Evolutionary conservation across 2,113 vertebrate genomes (phyloP), one percentile per base, ranked within the genome.

Genomic region (Orthonyx spaldingii): DNA sequence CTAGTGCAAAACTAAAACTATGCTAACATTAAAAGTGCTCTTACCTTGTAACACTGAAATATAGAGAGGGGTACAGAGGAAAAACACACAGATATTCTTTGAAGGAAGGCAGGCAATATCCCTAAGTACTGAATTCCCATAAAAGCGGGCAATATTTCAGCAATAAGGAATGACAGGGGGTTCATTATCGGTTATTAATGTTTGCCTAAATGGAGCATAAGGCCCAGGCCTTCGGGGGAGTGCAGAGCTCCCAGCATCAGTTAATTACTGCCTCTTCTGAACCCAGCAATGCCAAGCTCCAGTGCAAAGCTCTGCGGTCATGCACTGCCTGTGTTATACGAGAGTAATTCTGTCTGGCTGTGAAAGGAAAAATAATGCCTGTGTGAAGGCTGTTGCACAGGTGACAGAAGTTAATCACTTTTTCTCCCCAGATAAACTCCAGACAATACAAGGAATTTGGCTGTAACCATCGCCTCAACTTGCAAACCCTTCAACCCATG

Each of bases 181-280:
- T 90, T 91, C 72, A 82, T 86, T 88, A 78, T 53, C 3, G 11
- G 61, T 84, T 60, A 69, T 96, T 78, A 96, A 94, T 93, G 93
- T 87, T 92, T 90, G 91, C 75, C 89, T 87, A 93, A 96, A 81
- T 76, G 83, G 70, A 91, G 56, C 65, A 66, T 60, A 84, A 87
- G 93, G 86, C 65, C 68, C 83, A 56, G 84, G 93, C 86, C 64
- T 89, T 86, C 1, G n/a, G 90, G 84, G 80, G 79, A 87, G 87
- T 81, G 83, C 89, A 84, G 88, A 65, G 92, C 88, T 93, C 79
- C 71, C 33, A 10, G 76, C 72, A 42, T 37, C 65, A 56, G 56
- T 84, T 84, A 84, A 90, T 92, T 78, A 66, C 72, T 55, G 56
- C 80, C 47, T 53, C 68, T 47, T 35, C 72, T 50, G 70, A 70